These are phyloP conservation scores for Tillus elongatus DNA, from an alignment of 2,888 invertebrate species.

Conservation along the genomic window DNA sequence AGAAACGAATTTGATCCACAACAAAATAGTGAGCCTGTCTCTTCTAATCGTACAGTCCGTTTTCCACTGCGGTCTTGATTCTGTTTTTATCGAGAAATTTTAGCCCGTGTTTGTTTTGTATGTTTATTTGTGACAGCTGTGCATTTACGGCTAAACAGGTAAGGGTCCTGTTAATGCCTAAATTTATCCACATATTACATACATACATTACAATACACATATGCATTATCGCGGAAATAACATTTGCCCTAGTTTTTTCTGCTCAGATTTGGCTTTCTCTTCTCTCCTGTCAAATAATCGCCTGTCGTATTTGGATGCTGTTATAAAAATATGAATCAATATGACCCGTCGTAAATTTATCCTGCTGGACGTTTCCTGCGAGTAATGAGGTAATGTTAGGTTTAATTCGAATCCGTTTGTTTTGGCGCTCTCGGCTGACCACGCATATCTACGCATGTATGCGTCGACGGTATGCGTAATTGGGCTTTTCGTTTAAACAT, in stretches of 20 bases:
- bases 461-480: constrained; percentile 28
- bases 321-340: no score
- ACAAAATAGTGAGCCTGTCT: constrained; percentile 45
- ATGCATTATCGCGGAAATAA: no score
- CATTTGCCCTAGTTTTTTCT: no score
- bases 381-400: no score
- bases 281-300: no score
- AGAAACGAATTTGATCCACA: constrained; percentile 44
- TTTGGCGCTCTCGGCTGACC: constrained; percentile 32
- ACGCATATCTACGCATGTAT: constrained; percentile 32
- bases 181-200: constrained; percentile 8
- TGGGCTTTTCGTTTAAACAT: no score
- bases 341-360: no score
- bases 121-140: constrained; percentile 36
- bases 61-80: constrained; percentile 40
- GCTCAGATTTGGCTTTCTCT: no score
- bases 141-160: constrained; percentile 37
- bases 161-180: constrained; percentile 38
- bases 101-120: constrained; percentile 34
- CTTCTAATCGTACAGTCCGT: constrained; percentile 43
- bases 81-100: constrained; percentile 34
- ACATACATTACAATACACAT: constrained; percentile 9
- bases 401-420: no score
- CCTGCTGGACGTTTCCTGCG: no score
- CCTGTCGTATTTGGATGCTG: no score